Base-by-base conservation (phyloP, 2,888 invertebrate species). In the Lasioglossum villosulum region DNA sequence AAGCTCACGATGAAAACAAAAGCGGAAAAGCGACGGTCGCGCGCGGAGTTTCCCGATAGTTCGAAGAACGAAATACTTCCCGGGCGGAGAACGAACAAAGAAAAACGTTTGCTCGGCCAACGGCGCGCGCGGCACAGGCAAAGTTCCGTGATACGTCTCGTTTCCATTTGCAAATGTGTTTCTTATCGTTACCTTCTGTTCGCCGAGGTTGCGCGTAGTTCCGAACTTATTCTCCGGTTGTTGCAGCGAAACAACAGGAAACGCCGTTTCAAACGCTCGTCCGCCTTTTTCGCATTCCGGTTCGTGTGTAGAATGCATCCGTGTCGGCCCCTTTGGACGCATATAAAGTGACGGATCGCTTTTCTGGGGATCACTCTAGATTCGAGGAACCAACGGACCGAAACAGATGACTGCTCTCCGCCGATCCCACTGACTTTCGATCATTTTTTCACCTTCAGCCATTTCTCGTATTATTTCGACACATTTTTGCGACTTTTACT, bases 221-320 rank as follows among this genome's bases (percentile, higher is more conserved):
- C 39, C 73, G 19, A 77, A 83, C 76, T 83, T 82, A 76, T 83
- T 83, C 59, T 48, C 68, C 42, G 76, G 82, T 83, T 82, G 83
- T 83, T 83, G 82, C 77, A 48, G 34, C 56, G 73, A 48, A 68
- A 70, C 83, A 83, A 83, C 82, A 71, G 52, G 39, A 42, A 42
- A 23, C 75, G 27, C 37, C 48, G 37, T 37, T 66, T 70, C 83
- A 34, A 59, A 70, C 74, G 39, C 37, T 68, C 56, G 66, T 48
- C 23, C 73, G 37, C 39, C 34, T 77, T 68, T 77, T 82, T 76
- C 73, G 66, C 66, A 75, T 73, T 71, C 30, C 30, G 66, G 8
- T 34, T n/a, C 39, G 45, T 23, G n/a, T 37, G 39, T n/a, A 34
- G 56, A 0, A 12, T 56, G 56, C 12, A n/a, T 56, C 56, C 56